A percentile compares a stretch with the other conserved stretches of the same genome.
Conservation (phyloP, 1,140 invertebrate genomes). For the Bradysia coprophila region DNA sequence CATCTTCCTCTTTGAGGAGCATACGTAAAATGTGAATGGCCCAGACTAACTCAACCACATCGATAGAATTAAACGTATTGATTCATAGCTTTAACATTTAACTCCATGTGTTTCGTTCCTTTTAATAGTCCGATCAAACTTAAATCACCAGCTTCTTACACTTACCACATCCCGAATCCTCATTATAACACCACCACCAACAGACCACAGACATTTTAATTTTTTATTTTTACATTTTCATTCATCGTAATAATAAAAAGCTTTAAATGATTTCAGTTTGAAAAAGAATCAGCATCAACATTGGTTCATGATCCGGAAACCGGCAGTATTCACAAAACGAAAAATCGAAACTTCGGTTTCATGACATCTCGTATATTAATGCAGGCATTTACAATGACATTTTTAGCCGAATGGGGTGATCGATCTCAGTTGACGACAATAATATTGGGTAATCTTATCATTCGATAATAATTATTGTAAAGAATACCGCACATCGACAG, state of each 20-base stretch:
- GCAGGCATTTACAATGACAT: constrained; percentile 90
- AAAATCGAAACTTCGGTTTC: constrained; percentile 10
- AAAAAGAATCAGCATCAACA: constrained; percentile 19
- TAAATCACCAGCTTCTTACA: too few species aligned
- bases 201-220: neutral
- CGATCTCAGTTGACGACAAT: constrained; percentile 93
- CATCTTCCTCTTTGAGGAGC: too few species aligned
- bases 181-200: neutral
- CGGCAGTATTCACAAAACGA: constrained; percentile 21
- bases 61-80: too few species aligned
- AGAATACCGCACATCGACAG: too few species aligned
- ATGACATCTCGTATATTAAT: constrained; percentile 27
- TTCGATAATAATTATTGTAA: too few species aligned
- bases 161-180: too few species aligned
- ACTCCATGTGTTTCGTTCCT: neutral
- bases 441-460: too few species aligned
- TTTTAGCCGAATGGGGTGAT: constrained; percentile 98
- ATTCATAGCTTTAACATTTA: too few species aligned
- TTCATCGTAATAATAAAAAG: too few species aligned
- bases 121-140: too few species aligned
- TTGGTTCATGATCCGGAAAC: constrained; percentile 33
- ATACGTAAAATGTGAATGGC: too few species aligned
- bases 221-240: neutral
- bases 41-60: too few species aligned
- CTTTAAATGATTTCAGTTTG: constrained; percentile 28